Evolutionary conservation across 2,888 invertebrate species (phyloP), one percentile per base, ranked within the genome.

Genomic region (Podabrus alpinus): DNA sequence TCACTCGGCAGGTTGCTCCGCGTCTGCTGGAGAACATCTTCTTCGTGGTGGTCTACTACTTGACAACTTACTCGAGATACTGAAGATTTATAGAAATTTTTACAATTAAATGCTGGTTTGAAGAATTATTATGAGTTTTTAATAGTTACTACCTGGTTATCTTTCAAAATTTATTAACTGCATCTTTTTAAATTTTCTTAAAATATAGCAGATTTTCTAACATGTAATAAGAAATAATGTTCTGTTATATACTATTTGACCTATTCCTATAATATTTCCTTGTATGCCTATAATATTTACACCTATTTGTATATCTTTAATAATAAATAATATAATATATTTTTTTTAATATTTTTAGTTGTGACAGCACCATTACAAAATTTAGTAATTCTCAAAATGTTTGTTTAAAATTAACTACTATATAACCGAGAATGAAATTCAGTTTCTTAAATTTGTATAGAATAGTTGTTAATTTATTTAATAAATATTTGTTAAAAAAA

Each of bases 1-100:
- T 84, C 85, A 84, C 82, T 84, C 84, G 82, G 80, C 83, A 83
- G 84, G 84, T 84, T 81, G 84, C 82, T 84, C 81, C 79, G 79
- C 80, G 83, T 83, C 84, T 81, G 80, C 79, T 66, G 75, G 79
- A 76, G 81, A 83, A 84, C 84, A 81, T 85, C 84, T 85, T 84
- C 83, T 84, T 85, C 84, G 79, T 80, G 85, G 85, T 85, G 85
- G 85, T 85, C 84, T 79, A 72, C 73, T 69, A 70, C 77, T 72
- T 77, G 79, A 78, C 79, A 79, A 76, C 80, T 78, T 78, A 77
- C 75, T 77, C 76, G 77, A 74, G 73, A 77, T 77, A 74, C 76
- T 74, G 69, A 78, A 79, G 80, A 79, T 80, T 80, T 80, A 80
- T 80, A 75, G 76, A 75, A 73, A 74, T 76, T 78, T 79, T 74